phyloP scores from a whole-genome alignment of 2,113 vertebrate genomes.

The Anser brachyrhynchus region DNA sequence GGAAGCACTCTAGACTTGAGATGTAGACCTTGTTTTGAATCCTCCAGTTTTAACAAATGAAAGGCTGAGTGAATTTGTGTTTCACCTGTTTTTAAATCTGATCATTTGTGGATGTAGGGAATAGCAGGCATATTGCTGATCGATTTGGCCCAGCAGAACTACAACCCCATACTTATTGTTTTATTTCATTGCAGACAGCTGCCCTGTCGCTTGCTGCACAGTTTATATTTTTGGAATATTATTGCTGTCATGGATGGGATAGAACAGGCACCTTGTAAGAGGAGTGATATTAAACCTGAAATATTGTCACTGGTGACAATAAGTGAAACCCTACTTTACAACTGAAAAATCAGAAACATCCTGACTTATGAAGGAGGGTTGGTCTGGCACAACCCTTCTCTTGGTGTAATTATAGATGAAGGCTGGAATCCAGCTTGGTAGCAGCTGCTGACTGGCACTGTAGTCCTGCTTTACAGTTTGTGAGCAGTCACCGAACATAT shows the following conservation, averaged over 20 bases:
- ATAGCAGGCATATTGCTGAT: not conserved
- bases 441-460: constrained; percentile 35
- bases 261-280: not conserved
- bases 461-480: not conserved
- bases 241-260: not conserved
- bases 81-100: not conserved
- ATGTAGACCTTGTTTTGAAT: not conserved
- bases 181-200: not conserved
- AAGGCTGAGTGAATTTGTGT: not conserved
- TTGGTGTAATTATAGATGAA: not conserved
- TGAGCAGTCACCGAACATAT: not conserved
- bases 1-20: accelerated
- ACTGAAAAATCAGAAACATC: not conserved
- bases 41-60: not conserved
- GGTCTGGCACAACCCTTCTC: not conserved
- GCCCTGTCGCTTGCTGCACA: not conserved
- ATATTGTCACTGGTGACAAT: not conserved
- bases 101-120: not conserved
- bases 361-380: not conserved
- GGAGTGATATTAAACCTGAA: not conserved
- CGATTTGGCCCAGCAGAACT: not conserved
- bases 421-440: not conserved
- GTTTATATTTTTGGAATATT: not conserved
- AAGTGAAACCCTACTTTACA: not conserved
- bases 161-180: not conserved